These are phyloP conservation scores for Phyto melanocephala DNA, from an alignment of 2,888 invertebrate species.

Conservation along the genomic window DNA sequence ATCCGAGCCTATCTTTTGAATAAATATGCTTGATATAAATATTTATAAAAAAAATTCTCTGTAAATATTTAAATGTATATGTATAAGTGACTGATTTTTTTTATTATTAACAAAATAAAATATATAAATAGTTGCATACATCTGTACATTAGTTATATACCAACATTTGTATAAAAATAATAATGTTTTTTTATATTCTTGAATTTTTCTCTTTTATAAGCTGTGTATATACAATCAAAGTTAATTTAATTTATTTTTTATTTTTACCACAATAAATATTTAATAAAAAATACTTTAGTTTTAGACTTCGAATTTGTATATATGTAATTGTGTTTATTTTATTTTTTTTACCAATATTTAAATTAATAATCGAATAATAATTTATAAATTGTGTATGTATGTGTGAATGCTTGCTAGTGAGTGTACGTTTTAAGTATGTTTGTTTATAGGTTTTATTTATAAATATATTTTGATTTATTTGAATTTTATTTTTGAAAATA, in stretches of 20 bases:
- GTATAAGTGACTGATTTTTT: conserved; percentile 22
- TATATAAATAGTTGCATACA: not conserved
- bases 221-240: conserved; percentile 1
- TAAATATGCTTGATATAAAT: no score
- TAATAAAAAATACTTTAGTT: not conserved
- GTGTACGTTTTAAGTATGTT: conserved; percentile 21
- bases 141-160: not conserved
- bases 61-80: conserved; percentile 34
- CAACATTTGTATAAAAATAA: no score
- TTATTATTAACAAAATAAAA: not conserved
- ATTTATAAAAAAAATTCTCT: conserved; percentile 4
- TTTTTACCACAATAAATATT: not conserved
- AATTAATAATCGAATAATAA: conserved; percentile 7
- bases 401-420: not conserved
- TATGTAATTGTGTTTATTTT: conserved; percentile 58
- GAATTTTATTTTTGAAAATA: conserved; percentile 27
- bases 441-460: conserved; percentile 37
- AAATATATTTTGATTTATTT: conserved; percentile 29
- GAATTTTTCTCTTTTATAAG: not conserved
- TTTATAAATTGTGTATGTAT: conserved; percentile 25
- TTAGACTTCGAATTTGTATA: conserved; percentile 22
- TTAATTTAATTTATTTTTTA: conserved; percentile 28
- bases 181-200: not conserved
- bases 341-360: conserved; percentile 72
- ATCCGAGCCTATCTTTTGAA: no score